These are phyloP conservation scores for Leistus spinibarbis DNA, from an alignment of 2,888 invertebrate species.

Conservation along the genomic window DNA sequence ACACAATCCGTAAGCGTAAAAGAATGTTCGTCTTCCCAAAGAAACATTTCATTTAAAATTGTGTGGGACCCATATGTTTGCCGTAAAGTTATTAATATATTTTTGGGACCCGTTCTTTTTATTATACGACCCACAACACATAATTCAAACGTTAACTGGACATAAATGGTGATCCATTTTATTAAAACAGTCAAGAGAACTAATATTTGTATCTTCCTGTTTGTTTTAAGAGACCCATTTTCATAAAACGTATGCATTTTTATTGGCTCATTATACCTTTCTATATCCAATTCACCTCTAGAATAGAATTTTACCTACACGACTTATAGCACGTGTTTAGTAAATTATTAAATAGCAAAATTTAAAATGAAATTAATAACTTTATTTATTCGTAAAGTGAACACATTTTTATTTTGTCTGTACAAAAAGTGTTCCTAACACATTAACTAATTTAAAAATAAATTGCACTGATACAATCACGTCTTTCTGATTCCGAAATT, in stretches of 20 bases:
- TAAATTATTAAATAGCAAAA: not conserved
- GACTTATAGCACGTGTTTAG: not conserved
- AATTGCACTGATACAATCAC: no score
- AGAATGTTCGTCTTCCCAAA: not conserved
- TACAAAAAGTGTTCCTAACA: no score
- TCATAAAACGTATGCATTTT: conserved; percentile 49
- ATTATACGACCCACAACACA: conserved; percentile 40
- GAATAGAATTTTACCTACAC: not conserved
- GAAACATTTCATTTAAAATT: not conserved
- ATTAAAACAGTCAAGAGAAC: conserved; percentile 48
- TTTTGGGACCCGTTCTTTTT: conserved; percentile 16
- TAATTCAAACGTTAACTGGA: conserved; percentile 48
- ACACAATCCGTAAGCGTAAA: not conserved
- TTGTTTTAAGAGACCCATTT: conserved; percentile 42
- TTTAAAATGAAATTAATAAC: not conserved
- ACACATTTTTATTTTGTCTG: no score
- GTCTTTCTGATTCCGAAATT: no score
- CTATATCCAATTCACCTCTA: not conserved
- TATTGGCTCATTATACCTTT: conserved; percentile 50
- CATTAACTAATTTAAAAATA: no score
- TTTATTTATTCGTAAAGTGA: no score
- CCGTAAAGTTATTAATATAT: conserved; percentile 34
- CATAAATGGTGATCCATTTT: conserved; percentile 48
- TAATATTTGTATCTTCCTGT: conserved; percentile 53
- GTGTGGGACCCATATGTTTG: conserved; percentile 25